Base-by-base conservation (phyloP, 2,888 invertebrate species). In the Tenthredo amoena region DNA sequence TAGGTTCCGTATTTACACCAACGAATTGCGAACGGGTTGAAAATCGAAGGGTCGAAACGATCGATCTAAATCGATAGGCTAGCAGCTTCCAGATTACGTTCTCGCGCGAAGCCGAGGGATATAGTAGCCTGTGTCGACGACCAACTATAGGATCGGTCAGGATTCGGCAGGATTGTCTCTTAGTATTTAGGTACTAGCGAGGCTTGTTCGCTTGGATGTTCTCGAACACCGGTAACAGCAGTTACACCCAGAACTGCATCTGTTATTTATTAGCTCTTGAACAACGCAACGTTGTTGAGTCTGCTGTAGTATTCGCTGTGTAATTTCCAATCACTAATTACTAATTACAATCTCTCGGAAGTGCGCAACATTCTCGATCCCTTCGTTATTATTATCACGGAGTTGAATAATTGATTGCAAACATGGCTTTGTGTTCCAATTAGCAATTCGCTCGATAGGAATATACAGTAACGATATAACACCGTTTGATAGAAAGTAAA, bases 191-290 rank as follows among this genome's bases (percentile, higher is more conserved):
- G 58, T 21, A 81, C 21, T 34, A 21, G 81, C 26, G 40, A 37
- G 21, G 58, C 81, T 21, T 81, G 81, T 81, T 62, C 81, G 15
- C 81, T 31, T 18, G 34, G 34, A 40, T 81, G 62, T 81, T 21
- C 40, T 37, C 15, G 21, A 15, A 62, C 37, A 40, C 31, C 58
- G 37, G 58, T 12, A 68, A 5, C 62, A 18, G 6, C 21, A 34
- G 40, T 50, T 26, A 1, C n/a, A 7, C 62, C 40, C 21, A 21
- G 62, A 81, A 37, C 37, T 50, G 6, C n/a, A 31, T 43, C 62
- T 37, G 58, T 81, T 58, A 81, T 62, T 81, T 81, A 81, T 81
- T 62, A 81, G 62, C 58, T 81, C 40, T 55, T 55, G 77, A 77
- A 31, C 77, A 1, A 47, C 34, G 77, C 6, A 34, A 55, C 76